Evolutionary conservation across 1,140 invertebrate genomes (phyloP), one percentile per base, ranked within the genome.

Genomic region (Meloidogyne chitwoodi): DNA sequence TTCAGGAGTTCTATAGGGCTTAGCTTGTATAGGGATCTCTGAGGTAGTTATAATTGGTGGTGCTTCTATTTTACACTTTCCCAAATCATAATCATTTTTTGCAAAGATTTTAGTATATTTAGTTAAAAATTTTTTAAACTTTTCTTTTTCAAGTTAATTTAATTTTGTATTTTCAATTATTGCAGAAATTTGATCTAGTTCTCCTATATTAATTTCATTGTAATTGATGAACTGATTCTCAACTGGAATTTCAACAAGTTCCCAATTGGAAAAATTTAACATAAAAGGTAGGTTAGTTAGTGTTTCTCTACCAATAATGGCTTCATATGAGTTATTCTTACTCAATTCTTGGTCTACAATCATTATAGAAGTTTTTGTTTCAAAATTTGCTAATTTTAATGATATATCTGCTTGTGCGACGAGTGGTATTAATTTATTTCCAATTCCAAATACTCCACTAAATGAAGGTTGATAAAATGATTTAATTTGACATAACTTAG

Each of bases 301-400:
- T 2, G 67, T 68, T 14, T 68, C 27, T 34, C 67, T 29, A 8
- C 67, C 67, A 68, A 68, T 24, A 68, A 68, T 68, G 10, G 48
- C 24, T 11, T 16, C 14, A 68, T 68, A 68, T 2, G 67, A 11
- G 3, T 24, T 2, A 31, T 11, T 26, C 8, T 48, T 48, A 11
- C 12, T 48, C 38, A 34, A 22, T 27, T 16, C 27, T 11, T 38
- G 11, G 2, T 68, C 27, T 14, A 48, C 11, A 0, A 68, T 48
- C 24, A 22, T 24, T 31, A 68, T 12, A 24, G 11, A 12, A 11
- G 67, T 68, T 11, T 68, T 0, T 11, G 16, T 24, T 0, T 14
- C 34, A 14, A 26, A 68, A 22, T 26, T 14, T 3, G 29, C 26
- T 11, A 68, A 31, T 16, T 31, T 22, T 34, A 68, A 44, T 10